phyloP scores from a whole-genome alignment of 2,888 invertebrate species.

The Pharmacophagus antenor region DNA sequence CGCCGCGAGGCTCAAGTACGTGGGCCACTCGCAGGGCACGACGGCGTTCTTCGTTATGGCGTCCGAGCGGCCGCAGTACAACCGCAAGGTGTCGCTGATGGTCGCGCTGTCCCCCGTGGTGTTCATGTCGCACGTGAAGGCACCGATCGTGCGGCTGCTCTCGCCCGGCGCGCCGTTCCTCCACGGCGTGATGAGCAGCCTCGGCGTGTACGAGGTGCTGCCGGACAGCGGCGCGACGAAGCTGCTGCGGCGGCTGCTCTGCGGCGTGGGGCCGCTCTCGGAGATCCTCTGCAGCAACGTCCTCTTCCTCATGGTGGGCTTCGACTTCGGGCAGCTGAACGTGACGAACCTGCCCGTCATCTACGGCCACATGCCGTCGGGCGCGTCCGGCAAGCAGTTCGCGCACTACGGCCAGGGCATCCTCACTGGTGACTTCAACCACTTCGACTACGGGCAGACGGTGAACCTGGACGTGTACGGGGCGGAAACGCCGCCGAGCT shows the following conservation, averaged over 20 bases:
- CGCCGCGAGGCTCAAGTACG: slow-evolving; percentile 79
- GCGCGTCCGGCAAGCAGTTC: slow-evolving; percentile 75
- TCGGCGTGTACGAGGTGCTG: slow-evolving; percentile 83
- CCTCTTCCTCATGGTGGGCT: slow-evolving; percentile 82
- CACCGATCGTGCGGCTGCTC: slow-evolving; percentile 54
- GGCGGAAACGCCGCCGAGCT: slow-evolving; percentile 48
- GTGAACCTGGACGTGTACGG: slow-evolving; percentile 56
- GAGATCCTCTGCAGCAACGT: slow-evolving; percentile 80
- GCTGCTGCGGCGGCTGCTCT: slow-evolving; percentile 63
- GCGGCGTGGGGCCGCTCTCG: slow-evolving; percentile 62
- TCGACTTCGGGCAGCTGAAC: slow-evolving; percentile 79
- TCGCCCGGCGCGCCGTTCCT: slow-evolving; percentile 48
- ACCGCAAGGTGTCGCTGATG: slow-evolving; percentile 76
- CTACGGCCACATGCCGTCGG: slow-evolving; percentile 76
- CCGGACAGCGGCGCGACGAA: slow-evolving; percentile 79
- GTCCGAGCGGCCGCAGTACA: slow-evolving; percentile 76
- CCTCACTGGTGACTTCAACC: slow-evolving; percentile 50
- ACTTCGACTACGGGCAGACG: slow-evolving; percentile 54
- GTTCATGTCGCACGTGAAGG: slow-evolving; percentile 63
- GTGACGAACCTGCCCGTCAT: slow-evolving; percentile 79
- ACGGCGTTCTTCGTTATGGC: slow-evolving; percentile 81
- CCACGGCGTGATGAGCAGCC: slow-evolving; percentile 44
- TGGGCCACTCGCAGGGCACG: slow-evolving; percentile 87
- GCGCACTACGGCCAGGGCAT: slow-evolving; percentile 78
- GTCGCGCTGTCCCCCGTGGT: slow-evolving; percentile 82